Evolutionary conservation across 64 coral and sea anemone species (phyloP).

Genomic region (Montipora sp.): DNA sequence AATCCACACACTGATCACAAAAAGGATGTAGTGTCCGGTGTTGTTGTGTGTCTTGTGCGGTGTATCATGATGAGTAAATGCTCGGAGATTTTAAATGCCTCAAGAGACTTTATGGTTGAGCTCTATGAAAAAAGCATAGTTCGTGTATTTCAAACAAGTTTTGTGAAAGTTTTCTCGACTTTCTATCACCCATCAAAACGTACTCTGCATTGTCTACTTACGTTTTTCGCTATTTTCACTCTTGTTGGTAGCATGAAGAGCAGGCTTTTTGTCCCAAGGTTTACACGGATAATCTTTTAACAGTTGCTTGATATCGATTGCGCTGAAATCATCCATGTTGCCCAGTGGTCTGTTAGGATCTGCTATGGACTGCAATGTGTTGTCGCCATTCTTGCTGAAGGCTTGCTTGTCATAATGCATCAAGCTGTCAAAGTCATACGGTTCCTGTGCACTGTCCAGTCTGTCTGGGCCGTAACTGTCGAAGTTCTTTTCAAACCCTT

Average conservation of each 20-base stretch:
- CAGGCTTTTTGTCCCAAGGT: slow-evolving; percentile 39
- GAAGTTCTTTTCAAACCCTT: slow-evolving; percentile 74
- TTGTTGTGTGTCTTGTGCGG: too few species aligned
- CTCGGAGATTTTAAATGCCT: too few species aligned
- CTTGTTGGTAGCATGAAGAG: slow-evolving; percentile 15
- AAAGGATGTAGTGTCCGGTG: too few species aligned
- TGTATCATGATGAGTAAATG: too few species aligned
- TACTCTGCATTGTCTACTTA: background rate
- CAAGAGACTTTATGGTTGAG: too few species aligned
- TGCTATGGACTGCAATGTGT: slow-evolving; percentile 68
- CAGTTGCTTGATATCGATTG: slow-evolving; percentile 76
- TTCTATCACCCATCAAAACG: background rate
- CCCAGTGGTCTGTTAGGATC: slow-evolving; percentile 70
- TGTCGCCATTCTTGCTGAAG: slow-evolving; percentile 82
- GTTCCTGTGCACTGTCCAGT: slow-evolving; percentile 48
- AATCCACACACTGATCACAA: too few species aligned
- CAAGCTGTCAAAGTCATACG: slow-evolving; percentile 81
- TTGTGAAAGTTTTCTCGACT: too few species aligned
- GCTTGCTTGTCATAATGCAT: slow-evolving; percentile 90
- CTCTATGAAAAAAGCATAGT: too few species aligned
- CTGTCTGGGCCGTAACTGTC: slow-evolving; percentile 81
- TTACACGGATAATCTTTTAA: slow-evolving; percentile 76
- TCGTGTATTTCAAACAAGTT: too few species aligned
- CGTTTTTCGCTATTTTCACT: slow-evolving; percentile 15
- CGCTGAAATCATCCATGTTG: slow-evolving; percentile 86